phyloP scores from a whole-genome alignment of 2,888 invertebrate species.

The Tubulanus polymorphus region DNA sequence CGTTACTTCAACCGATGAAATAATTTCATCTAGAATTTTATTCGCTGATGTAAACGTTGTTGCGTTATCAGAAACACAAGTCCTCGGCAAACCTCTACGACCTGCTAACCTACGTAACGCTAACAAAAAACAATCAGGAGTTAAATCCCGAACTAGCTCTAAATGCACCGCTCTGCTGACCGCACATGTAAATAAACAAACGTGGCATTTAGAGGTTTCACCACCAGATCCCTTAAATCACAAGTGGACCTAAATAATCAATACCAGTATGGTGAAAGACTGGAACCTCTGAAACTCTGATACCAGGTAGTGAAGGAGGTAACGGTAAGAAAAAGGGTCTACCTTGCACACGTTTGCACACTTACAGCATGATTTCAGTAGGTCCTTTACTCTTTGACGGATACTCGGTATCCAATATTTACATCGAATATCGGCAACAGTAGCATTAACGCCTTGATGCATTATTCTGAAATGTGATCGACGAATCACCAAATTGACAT shows the following conservation, averaged over 20 bases:
- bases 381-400: neutral
- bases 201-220: neutral
- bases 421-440: neutral
- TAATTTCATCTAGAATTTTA: too few species aligned
- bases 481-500: neutral
- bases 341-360: neutral
- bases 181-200: neutral
- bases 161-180: neutral
- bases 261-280: neutral
- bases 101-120: neutral
- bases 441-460: neutral
- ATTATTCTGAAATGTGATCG: neutral
- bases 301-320: neutral
- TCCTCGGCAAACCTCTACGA: neutral
- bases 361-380: neutral
- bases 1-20: too few species aligned
- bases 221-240: neutral
- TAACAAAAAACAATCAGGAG: neutral
- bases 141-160: neutral
- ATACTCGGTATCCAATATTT: neutral
- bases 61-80: neutral
- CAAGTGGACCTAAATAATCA: neutral
- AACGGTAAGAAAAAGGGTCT: neutral
- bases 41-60: neutral
- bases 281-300: neutral